A percentile compares a stretch with the other conserved stretches of the same genome.
phyloP scores from a whole-genome alignment of 2,888 invertebrate genomes.

The Myathropa florea region DNA sequence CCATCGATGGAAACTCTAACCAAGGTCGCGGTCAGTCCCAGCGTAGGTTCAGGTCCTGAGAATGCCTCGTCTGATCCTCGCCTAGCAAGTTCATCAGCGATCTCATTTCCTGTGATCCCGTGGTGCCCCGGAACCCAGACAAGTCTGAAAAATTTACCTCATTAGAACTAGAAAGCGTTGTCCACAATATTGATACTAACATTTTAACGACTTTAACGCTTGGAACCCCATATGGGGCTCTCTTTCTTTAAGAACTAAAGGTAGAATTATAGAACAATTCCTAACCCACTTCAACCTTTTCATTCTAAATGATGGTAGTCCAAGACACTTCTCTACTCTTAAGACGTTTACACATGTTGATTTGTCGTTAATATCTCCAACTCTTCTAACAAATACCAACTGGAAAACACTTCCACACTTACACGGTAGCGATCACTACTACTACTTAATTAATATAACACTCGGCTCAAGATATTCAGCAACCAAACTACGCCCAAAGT shows the following conservation, averaged over 20 bases:
- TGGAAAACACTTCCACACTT: conserved; percentile 26
- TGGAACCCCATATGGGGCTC: conserved; percentile 44
- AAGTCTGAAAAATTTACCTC: no score
- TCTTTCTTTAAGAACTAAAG: neutral
- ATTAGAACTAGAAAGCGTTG: conserved; percentile 7
- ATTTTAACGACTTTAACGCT: conserved; percentile 37
- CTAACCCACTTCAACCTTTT: no score
- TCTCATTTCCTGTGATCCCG: no score
- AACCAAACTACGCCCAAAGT: neutral
- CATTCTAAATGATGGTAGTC: conserved; percentile 4
- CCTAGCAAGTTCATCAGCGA: conserved; percentile 22
- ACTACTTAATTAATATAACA: conserved; percentile 18
- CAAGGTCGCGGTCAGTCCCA: no score
- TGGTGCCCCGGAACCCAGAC: no score
- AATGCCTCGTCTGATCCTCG: no score
- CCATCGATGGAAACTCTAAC: no score
- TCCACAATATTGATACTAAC: conserved; percentile 21
- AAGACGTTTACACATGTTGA: conserved; percentile 41
- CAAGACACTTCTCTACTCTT: conserved; percentile 37
- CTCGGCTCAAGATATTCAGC: no score
- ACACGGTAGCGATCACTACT: conserved; percentile 37
- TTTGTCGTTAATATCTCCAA: neutral
- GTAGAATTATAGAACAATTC: neutral
- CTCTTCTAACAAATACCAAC: neutral
- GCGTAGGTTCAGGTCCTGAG: no score